phyloP scores from a whole-genome alignment of 2,797 vertebrate species.

The Pangasius mekongensis region DNA sequence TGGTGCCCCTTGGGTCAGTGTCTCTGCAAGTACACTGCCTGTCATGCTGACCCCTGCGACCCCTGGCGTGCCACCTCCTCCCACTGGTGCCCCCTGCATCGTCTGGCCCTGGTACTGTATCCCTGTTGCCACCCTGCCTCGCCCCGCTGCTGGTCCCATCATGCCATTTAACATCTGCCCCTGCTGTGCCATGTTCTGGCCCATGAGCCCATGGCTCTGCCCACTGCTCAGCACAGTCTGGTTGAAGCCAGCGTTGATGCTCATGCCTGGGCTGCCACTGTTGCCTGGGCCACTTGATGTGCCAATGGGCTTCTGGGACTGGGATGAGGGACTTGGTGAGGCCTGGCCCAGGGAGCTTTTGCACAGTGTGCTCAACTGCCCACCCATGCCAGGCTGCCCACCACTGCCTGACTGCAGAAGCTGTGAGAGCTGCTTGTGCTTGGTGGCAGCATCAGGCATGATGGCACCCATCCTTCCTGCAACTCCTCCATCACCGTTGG shows the following conservation, averaged over 20 bases:
- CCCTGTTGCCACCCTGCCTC: slow-evolving; percentile 86
- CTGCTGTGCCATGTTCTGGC: slow-evolving; percentile 81
- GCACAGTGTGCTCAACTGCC: slow-evolving; percentile 85
- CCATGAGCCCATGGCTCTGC: slow-evolving; percentile 86
- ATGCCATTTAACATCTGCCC: slow-evolving; percentile 90
- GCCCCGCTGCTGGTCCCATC: slow-evolving; percentile 82
- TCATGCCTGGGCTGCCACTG: slow-evolving; percentile 83
- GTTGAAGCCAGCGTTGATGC: slow-evolving; percentile 86
- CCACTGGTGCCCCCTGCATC: slow-evolving; percentile 79
- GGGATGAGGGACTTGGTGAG: slow-evolving; percentile 79
- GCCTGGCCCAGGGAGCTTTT: slow-evolving; percentile 90
- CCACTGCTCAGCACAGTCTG: slow-evolving; percentile 89
- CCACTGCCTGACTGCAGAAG: slow-evolving; percentile 86
- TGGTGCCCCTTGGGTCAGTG: slow-evolving; percentile 86
- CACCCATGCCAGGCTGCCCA: slow-evolving; percentile 79
- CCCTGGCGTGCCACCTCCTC: slow-evolving; percentile 74
- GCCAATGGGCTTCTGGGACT: slow-evolving; percentile 89
- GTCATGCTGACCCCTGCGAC: slow-evolving; percentile 67
- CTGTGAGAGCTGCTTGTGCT: slow-evolving; percentile 97
- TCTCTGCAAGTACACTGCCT: slow-evolving; percentile 89
- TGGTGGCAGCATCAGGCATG: slow-evolving; percentile 90
- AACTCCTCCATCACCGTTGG: slow-evolving; percentile 68
- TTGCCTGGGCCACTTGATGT: slow-evolving; percentile 80
- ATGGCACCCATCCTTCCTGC: slow-evolving; percentile 75
- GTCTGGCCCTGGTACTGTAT: slow-evolving; percentile 87